phyloP scores from a whole-genome alignment of 2,797 vertebrate species.

The Carapus acus region DNA sequence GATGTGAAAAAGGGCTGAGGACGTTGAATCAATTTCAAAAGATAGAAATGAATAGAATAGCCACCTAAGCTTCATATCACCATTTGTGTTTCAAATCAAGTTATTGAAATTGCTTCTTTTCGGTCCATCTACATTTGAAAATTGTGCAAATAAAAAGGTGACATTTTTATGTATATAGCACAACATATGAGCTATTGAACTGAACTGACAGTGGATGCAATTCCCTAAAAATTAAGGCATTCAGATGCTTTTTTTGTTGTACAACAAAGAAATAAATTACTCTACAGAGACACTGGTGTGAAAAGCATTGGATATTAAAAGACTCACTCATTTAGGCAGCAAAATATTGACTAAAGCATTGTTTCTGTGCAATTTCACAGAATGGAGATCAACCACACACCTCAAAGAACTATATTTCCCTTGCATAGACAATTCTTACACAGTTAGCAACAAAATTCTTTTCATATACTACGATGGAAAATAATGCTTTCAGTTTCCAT shows the following conservation, averaged over 20 bases:
- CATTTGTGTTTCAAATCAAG: not conserved
- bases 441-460: constrained; percentile 15
- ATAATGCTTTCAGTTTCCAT: constrained; percentile 11
- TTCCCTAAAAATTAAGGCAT: too few relatives aligned
- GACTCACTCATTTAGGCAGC: constrained; percentile 1
- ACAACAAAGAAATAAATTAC: too few relatives aligned
- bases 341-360: constrained; percentile 1
- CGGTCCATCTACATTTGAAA: not conserved
- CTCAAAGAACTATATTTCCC: constrained; percentile 13
- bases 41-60: not conserved
- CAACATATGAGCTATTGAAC: not conserved
- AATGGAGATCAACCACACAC: constrained; percentile 4
- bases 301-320: not conserved
- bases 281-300: too few relatives aligned
- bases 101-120: not conserved
- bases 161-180: not conserved
- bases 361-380: constrained; percentile 10
- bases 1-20: too few relatives aligned
- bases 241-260: too few relatives aligned
- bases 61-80: not conserved
- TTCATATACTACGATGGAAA: constrained; percentile 17
- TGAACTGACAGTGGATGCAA: too few relatives aligned
- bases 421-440: constrained; percentile 21
- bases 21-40: too few relatives aligned
- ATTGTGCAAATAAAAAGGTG: not conserved